These are phyloP conservation scores for Trachelus iudaicus DNA, from an alignment of 2,888 invertebrate species.

Conservation along the genomic window DNA sequence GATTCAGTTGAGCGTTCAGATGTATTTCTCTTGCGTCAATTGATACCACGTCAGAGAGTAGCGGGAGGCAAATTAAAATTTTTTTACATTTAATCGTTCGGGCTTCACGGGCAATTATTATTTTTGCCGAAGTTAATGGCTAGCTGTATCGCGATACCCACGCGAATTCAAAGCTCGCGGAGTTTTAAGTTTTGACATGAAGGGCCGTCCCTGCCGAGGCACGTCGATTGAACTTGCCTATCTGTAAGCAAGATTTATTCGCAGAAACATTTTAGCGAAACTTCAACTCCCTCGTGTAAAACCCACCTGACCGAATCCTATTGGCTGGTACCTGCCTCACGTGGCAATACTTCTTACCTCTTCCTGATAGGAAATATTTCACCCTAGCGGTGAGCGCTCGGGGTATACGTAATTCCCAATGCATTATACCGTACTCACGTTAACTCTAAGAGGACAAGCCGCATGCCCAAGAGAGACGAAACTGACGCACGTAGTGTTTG, in stretches of 20 bases:
- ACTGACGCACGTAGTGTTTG: background rate
- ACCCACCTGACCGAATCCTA: slow-evolving; percentile 30
- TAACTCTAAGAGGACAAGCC: background rate
- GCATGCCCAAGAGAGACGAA: background rate
- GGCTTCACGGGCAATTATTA: background rate
- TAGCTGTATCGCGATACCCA: slow-evolving; percentile 26
- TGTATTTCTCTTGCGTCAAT: background rate
- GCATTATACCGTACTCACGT: slow-evolving; percentile 40
- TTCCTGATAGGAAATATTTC: slow-evolving; percentile 56
- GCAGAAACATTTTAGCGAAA: slow-evolving; percentile 58
- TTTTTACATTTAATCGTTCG: background rate
- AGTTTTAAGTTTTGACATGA: slow-evolving; percentile 48
- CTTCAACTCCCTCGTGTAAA: slow-evolving; percentile 52
- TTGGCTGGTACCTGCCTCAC: slow-evolving; percentile 13
- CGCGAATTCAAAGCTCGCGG: slow-evolving; percentile 41
- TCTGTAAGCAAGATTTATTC: slow-evolving; percentile 61
- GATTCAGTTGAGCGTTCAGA: slow-evolving; percentile 8
- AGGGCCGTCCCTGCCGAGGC: slow-evolving; percentile 21
- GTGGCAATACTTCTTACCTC: slow-evolving; percentile 24
- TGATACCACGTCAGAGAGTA: background rate
- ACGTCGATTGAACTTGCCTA: slow-evolving; percentile 57
- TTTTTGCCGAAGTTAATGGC: background rate
- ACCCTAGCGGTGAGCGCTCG: slow-evolving; percentile 41
- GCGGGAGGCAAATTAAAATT: too few species aligned
- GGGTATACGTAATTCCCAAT: slow-evolving; percentile 54